These are phyloP conservation scores for Lepidostoma basale DNA, from an alignment of 1,140 invertebrate species.

Conservation along the genomic window DNA sequence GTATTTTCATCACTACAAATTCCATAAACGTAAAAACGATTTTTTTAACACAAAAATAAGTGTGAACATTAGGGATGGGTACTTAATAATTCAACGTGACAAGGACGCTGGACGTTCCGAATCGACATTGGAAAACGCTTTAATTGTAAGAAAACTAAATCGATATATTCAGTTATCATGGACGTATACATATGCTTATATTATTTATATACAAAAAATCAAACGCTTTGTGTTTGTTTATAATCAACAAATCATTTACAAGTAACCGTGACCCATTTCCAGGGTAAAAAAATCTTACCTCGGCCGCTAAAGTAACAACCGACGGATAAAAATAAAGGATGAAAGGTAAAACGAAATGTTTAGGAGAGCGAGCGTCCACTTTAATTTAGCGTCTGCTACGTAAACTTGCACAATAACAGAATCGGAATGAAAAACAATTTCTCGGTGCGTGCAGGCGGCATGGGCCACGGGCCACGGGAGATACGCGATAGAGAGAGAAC, in stretches of 20 bases:
- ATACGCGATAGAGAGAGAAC: not conserved
- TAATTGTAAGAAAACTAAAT: not conserved
- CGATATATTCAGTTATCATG: not conserved
- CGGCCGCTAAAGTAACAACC: not conserved
- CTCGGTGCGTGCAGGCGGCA: not conserved
- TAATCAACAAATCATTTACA: too few relatives aligned
- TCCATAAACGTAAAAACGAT: too few relatives aligned
- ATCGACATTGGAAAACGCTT: slow-evolving; percentile 3
- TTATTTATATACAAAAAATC: too few relatives aligned
- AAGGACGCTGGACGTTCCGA: not conserved
- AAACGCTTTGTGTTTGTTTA: too few relatives aligned
- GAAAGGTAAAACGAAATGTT: not conserved
- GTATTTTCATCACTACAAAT: too few relatives aligned
- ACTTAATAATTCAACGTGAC: slow-evolving; percentile 38
- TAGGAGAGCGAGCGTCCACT: not conserved
- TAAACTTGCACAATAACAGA: too few relatives aligned
- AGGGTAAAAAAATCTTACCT: not conserved
- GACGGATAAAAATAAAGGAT: not conserved
- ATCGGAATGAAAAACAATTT: too few relatives aligned
- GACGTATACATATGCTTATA: too few relatives aligned
- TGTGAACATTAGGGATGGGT: slow-evolving; percentile 11
- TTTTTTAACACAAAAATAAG: slow-evolving; percentile 11
- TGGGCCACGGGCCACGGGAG: too few relatives aligned
- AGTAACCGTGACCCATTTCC: not conserved
- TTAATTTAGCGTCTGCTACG: not conserved